These are phyloP conservation scores for Sinocyclocheilus grahami DNA, from an alignment of 2,113 vertebrate species.

Conservation along the genomic window DNA sequence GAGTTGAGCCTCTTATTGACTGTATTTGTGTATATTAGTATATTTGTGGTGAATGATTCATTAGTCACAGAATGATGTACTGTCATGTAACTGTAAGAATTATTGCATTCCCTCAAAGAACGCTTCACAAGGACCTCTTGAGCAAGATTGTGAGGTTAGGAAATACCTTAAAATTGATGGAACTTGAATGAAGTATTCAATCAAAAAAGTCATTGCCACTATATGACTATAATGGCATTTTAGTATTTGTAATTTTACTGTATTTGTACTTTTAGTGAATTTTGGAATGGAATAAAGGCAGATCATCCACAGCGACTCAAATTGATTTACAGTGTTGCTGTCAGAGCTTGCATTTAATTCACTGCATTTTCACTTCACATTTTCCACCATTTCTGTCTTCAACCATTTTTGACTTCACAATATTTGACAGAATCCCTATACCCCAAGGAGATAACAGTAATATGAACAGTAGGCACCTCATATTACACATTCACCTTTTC, in stretches of 20 bases:
- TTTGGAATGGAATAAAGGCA: background rate
- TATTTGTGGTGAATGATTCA: background rate
- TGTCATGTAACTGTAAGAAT: background rate
- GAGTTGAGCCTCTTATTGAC: background rate
- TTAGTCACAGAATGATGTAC: background rate
- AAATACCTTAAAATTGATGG: background rate
- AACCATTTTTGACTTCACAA: background rate
- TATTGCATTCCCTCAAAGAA: background rate
- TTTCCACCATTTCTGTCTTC: background rate
- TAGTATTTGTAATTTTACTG: too few relatives aligned
- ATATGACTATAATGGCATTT: background rate
- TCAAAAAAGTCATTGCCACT: background rate
- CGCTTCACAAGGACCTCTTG: background rate
- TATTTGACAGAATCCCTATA: background rate
- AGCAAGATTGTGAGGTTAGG: background rate
- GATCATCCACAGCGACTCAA: background rate
- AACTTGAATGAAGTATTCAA: background rate
- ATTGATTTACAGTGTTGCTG: background rate
- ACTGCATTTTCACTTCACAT: background rate
- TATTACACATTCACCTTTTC: background rate
- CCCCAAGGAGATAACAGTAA: background rate
- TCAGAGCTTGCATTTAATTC: background rate
- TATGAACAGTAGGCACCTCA: background rate
- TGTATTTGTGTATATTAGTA: too few relatives aligned
- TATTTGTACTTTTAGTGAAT: background rate